Percentiles rank a stretch among this genome's conserved stretches.
These are phyloP conservation scores for Drosophila aff. DNA, from an alignment of 1,140 invertebrate genomes.

Conservation along the genomic window DNA sequence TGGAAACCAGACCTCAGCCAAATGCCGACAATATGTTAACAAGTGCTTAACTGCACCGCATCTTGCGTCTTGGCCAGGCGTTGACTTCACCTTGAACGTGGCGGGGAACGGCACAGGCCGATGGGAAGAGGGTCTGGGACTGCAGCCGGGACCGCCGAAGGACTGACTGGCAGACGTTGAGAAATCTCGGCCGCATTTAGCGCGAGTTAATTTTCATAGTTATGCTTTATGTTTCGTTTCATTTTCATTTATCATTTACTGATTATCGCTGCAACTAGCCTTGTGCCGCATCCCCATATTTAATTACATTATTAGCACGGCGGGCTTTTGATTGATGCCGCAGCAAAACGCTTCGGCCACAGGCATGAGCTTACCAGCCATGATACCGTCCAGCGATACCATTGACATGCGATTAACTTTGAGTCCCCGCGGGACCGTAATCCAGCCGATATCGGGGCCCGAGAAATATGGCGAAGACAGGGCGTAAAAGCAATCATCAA, in stretches of 20 bases:
- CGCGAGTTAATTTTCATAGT: slow-evolving; percentile 75
- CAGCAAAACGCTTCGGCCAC: slow-evolving; percentile 69
- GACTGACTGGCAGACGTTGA: slow-evolving; percentile 31
- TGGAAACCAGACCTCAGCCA: slow-evolving; percentile 40
- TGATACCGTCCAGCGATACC: slow-evolving; percentile 20
- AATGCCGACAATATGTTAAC: slow-evolving; percentile 84
- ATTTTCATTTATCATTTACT: slow-evolving; percentile 80
- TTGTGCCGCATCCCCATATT: slow-evolving; percentile 62
- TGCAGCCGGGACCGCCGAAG: slow-evolving; percentile 2
- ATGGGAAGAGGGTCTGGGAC: not conserved
- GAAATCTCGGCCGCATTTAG: slow-evolving; percentile 64
- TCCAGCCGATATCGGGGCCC: slow-evolving; percentile 35
- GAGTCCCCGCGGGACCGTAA: not conserved
- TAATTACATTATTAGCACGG: slow-evolving; percentile 81
- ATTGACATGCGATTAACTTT: slow-evolving; percentile 36
- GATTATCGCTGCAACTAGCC: slow-evolving; percentile 75
- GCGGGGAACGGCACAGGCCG: not conserved
- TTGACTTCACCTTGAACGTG: slow-evolving; percentile 72
- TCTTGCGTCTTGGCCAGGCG: slow-evolving; percentile 48
- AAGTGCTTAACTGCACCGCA: slow-evolving; percentile 79
- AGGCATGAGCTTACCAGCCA: slow-evolving; percentile 31
- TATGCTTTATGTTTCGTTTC: slow-evolving; percentile 79
- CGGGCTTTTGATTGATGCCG: slow-evolving; percentile 77
- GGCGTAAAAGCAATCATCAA: slow-evolving; percentile 77
- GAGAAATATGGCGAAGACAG: slow-evolving; percentile 38